Base-by-base conservation (phyloP, 37 sponge, comb jelly and placozoan species). In the Bolinopsis microptera region DNA sequence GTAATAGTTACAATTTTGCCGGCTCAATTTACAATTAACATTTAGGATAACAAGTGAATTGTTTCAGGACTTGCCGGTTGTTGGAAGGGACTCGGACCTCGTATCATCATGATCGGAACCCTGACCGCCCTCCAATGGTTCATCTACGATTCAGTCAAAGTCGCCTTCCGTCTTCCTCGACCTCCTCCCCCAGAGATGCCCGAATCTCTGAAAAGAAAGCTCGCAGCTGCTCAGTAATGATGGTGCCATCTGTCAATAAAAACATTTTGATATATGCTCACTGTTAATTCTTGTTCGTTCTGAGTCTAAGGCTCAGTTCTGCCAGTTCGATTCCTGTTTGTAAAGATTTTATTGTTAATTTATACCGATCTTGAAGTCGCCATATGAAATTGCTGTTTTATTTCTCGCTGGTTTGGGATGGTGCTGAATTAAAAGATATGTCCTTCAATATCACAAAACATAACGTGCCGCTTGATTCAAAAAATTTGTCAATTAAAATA, bases 161-260 rank as follows among this genome's bases (percentile, higher is more conserved):
- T 98, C 26, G 93, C 93, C 61, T 96, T 98, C 97, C 95, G 99
- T 32, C 92, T 98, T 93, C 99, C 99, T 35, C 97, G 99, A 93
- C 99, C 99, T 38, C 97, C 99, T 80, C 99, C 99, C 9, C 99
- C 99, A 0, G 95, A 95, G 76, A 98, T 98, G 99, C 99, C 99
- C 33, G 99, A 98, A 93, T 96, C 96, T 69, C 94, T 98, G 76
- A 98, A 96, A 94, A 94, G 94, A 70, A 98, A 97, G 92, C 93
- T 95, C 0, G 95, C 74, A 23, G 93, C 93, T 37, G 69, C 69
- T 40, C 35, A 77, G 80, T 92, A 33, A 69, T 92, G 9, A 33
- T 75, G 16, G 34, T 21, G 16, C 69, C 24, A 24, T 24, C 24
- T 68, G n/a, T 68, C 69, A 23, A 24, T 24, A 68, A 68, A 24